Evolutionary conservation across 2,113 vertebrate genomes (phyloP).

Genomic region (Dromaius novaehollandiae): DNA sequence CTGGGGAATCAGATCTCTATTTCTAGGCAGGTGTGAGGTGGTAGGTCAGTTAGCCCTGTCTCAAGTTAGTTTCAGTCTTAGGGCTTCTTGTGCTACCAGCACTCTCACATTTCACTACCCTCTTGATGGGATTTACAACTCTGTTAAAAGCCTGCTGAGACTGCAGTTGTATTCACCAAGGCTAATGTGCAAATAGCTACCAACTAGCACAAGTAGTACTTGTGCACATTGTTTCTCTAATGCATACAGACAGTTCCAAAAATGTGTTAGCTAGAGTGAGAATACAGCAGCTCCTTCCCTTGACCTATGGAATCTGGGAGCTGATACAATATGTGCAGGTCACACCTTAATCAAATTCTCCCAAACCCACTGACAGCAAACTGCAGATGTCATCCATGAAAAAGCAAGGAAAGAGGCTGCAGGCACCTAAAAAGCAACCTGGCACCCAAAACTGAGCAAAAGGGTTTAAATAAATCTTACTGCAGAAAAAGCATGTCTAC

Average conservation of each 20-base stretch:
- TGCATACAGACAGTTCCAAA: neutral
- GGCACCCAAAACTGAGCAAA: neutral
- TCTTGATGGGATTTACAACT: neutral
- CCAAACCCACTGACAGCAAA: neutral
- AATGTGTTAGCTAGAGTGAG: neutral
- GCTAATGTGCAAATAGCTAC: neutral
- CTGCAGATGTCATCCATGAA: neutral
- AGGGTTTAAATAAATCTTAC: neutral
- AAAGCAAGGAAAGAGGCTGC: neutral
- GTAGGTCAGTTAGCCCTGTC: neutral
- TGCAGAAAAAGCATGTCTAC: neutral
- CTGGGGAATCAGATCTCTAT: neutral
- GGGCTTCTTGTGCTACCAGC: neutral
- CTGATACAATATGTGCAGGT: neutral
- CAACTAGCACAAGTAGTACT: neutral
- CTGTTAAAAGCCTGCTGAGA: neutral
- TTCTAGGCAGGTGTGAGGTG: neutral
- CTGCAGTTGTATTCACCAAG: neutral
- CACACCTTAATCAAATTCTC: neutral
- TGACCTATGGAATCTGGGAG: neutral
- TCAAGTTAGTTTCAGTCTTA: neutral
- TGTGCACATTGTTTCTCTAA: neutral
- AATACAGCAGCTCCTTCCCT: neutral
- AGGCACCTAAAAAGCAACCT: neutral
- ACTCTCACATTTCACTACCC: neutral